Evolutionary conservation across 1,140 invertebrate genomes (phyloP).

Genomic region (Ips typographus): DNA sequence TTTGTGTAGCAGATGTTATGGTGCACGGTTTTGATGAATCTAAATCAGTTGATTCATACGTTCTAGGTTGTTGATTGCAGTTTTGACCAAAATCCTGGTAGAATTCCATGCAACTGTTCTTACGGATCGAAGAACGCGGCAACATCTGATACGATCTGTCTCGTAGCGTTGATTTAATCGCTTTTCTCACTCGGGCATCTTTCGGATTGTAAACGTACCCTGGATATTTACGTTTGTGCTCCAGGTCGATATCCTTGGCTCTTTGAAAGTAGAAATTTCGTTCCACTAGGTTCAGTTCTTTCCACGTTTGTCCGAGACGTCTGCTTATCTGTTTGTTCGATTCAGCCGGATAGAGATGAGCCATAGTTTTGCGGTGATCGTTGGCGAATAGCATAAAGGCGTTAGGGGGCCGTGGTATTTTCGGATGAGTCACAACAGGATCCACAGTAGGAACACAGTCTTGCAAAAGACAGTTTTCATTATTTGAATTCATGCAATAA

Average conservation of each 20-base stretch:
- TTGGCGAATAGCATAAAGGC: slow-evolving; percentile 70
- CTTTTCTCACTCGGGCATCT: slow-evolving; percentile 63
- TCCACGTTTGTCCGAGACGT: slow-evolving; percentile 60
- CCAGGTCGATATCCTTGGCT: slow-evolving; percentile 60
- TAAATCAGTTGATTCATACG: no score
- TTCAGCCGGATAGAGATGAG: slow-evolving; percentile 58
- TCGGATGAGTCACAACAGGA: slow-evolving; percentile 32
- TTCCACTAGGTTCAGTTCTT: slow-evolving; percentile 54
- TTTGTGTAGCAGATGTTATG: not conserved
- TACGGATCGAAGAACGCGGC: slow-evolving; percentile 35
- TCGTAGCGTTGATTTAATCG: slow-evolving; percentile 53
- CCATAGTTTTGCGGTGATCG: slow-evolving; percentile 60
- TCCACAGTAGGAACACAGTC: not conserved
- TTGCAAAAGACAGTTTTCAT: no score
- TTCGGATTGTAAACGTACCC: slow-evolving; percentile 68
- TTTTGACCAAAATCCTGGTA: slow-evolving; percentile 2
- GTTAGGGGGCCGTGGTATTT: slow-evolving; percentile 64
- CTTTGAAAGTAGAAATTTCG: slow-evolving; percentile 62
- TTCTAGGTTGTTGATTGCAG: not conserved
- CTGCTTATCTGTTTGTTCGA: slow-evolving; percentile 67
- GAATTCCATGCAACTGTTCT: slow-evolving; percentile 20
- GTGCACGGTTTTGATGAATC: not conserved
- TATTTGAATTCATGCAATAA: not conserved
- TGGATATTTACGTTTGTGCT: slow-evolving; percentile 67
- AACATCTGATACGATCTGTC: slow-evolving; percentile 46